phyloP scores from a whole-genome alignment of 2,113 vertebrate species.

The Anas platyrhynchos region DNA sequence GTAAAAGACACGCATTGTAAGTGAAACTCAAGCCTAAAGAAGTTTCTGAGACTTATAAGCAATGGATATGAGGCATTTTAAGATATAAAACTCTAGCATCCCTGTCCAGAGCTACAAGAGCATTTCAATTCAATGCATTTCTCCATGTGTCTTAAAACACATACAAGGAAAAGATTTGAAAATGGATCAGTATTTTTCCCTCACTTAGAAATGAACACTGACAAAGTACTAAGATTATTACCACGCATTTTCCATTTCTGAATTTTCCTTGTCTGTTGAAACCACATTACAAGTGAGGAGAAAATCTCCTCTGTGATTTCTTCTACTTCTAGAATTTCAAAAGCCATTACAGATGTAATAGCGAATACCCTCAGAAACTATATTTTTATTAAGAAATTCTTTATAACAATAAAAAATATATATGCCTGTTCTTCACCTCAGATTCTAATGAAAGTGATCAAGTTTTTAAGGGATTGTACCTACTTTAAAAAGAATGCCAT shows the following conservation, averaged over 20 bases:
- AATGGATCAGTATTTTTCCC: background rate
- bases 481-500: background rate
- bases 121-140: background rate
- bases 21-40: background rate
- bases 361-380: background rate
- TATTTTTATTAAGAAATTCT: conserved; percentile 25
- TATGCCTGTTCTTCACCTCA: background rate
- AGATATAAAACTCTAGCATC: background rate
- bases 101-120: background rate
- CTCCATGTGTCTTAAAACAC: background rate
- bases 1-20: background rate
- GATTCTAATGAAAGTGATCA: background rate
- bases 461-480: background rate
- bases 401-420: background rate
- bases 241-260: conserved; percentile 30
- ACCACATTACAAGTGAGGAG: conserved; percentile 20
- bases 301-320: conserved; percentile 38
- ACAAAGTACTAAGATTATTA: conserved; percentile 33
- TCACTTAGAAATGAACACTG: conserved; percentile 11
- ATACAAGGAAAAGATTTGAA: background rate
- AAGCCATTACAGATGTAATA: conserved; percentile 30
- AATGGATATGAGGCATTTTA: background rate
- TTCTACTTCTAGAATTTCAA: conserved; percentile 60
- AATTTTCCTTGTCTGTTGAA: conserved; percentile 50
- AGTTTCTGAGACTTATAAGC: background rate